phyloP scores from a whole-genome alignment of 2,888 invertebrate species.

The Fissipunctia ypsillon region DNA sequence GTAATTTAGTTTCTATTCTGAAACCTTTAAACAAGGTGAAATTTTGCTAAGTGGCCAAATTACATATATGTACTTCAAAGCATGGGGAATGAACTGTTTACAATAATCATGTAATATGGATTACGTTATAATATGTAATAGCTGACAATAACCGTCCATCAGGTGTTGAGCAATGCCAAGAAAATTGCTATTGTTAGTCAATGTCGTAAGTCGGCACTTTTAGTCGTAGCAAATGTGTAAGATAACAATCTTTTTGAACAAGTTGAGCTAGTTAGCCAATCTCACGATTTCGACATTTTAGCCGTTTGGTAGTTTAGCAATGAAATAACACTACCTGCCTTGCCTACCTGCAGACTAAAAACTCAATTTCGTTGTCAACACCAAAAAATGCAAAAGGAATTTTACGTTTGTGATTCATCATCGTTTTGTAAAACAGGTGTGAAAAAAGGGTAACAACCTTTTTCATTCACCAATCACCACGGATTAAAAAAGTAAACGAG shows the following conservation, averaged over 20 bases:
- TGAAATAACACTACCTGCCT: neutral
- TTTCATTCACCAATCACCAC: conserved; percentile 10
- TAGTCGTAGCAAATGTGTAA: conserved; percentile 30
- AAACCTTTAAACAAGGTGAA: neutral
- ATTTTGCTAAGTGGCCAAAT: conserved; percentile 26
- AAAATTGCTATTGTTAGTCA: conserved; percentile 50
- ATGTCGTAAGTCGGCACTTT: conserved; percentile 26
- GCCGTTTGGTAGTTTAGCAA: neutral
- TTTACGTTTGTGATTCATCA: neutral
- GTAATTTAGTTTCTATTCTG: neutral
- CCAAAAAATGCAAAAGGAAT: neutral
- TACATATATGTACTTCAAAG: conserved; percentile 6
- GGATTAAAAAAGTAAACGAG: neutral
- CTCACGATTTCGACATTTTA: conserved; percentile 3
- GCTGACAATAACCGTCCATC: conserved; percentile 36
- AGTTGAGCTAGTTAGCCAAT: neutral
- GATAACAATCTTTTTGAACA: conserved; percentile 15
- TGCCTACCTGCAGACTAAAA: neutral
- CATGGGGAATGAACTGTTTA: neutral
- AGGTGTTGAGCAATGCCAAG: conserved; percentile 42
- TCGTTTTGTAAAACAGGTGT: neutral
- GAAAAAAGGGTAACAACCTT: neutral
- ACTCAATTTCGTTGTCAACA: neutral
- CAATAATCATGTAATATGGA: neutral
- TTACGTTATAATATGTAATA: conserved; percentile 27